Base-by-base conservation (phyloP, 2,888 invertebrate species). In the Drosophila anomalipes region DNA sequence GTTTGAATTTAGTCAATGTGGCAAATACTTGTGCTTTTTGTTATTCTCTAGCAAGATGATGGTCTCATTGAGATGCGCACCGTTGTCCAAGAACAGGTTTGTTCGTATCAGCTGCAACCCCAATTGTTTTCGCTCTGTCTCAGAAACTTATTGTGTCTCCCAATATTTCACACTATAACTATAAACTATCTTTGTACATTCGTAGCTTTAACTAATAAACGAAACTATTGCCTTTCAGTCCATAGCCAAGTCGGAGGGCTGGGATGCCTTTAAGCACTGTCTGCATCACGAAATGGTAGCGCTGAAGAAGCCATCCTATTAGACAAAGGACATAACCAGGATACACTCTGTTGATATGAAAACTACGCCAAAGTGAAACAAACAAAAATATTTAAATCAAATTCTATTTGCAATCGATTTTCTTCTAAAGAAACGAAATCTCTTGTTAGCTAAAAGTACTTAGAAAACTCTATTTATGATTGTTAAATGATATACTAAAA, bases 231-330 rank as follows among this genome's bases (percentile, higher is more conserved):
- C 59, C 37, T 85, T 85, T 68, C 95, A 98, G 98, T 97, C 97
- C 0, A 97, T 96, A 89, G 96, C 97, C 44, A 97, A 97, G 93
- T 96, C 96, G 86, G 97, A 98, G 94, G 97, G 97, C 35, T 98
- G 98, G 98, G 97, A 98, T 81, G 97, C 97, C 9, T 98, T 98
- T 94, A 98, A 97, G 92, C 95, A 95, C 26, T 98, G 98, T 92
- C 95, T 99, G 57, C 97, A 97, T 91, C 97, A 97, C 92, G 98
- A 98, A 94, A 97, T 98, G 96, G 86, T 84, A 65, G 73, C 86
- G 30, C 61, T 89, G 9, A 87, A 84, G 68, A 90, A 90, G 69
- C 74, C 81, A 26, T 67, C 88, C 44, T 85, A 78, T 70, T 57
- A 56, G 28, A 59, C 22, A n/a, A 10, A 35, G n/a, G 19, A 10